Evolutionary conservation across 2,888 invertebrate species (phyloP), one percentile per base, ranked within the genome.

Genomic region (Melanostoma mellinum): DNA sequence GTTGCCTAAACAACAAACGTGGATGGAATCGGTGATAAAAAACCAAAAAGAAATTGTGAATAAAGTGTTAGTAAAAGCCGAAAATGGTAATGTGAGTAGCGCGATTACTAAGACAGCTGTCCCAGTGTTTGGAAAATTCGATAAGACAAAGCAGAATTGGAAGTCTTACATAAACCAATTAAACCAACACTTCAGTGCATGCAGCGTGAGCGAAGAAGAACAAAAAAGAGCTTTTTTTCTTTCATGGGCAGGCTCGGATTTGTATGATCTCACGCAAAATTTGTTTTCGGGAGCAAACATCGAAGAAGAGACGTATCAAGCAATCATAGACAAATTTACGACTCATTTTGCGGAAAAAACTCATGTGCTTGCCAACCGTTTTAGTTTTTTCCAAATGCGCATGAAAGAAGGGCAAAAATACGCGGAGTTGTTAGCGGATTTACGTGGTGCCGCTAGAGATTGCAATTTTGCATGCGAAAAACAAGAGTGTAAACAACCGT

Each of bases 401-500:
- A 73, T 81, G 72, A 61, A 61, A 48, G 46, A 61, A 38, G 60
- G 30, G 5, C 56, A 56, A 56, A 38, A 36, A 5, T 40, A 56
- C 9, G 52, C 52, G 32, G 72, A 61, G 3, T 65, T 55, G 50
- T 33, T 56, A 40, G 56, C 40, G 30, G 50, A 50, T 65, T 50
- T 33, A 5, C 52, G 52, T 40, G 52, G 52, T 46, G 65, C 65
- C 30, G 65, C 65, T 40, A 36, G 65, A 30, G 65, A 65, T 2
- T 65, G 40, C 9, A 20, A 50, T 36, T 65, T 65, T 52, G n/a
- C 40, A 8, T 65, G 40, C 46, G 46, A 61, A 46, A 48, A 61
- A 9, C 4, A 46, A 36, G 10, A 38, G 4, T 84, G 78, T 48
- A 40, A 68, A 50, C 53, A 85, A 63, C 68, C 73, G 20, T 85